Conservation (phyloP, 2,797 vertebrate species). For the Nothura maculosa region DNA sequence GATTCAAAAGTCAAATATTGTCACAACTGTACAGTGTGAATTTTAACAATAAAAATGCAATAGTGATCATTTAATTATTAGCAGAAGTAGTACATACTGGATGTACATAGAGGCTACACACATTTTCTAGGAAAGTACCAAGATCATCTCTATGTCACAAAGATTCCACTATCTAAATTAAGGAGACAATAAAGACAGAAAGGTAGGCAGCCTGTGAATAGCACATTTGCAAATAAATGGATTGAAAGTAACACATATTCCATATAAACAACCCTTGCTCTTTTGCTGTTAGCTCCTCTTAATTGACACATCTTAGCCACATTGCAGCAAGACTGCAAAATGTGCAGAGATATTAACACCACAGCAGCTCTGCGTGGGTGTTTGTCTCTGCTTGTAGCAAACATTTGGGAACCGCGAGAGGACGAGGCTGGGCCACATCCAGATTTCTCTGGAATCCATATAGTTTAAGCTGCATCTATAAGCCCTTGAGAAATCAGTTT, state of each 20-base stretch:
- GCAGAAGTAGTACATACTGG: neutral
- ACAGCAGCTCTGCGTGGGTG: neutral
- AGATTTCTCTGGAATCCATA: neutral
- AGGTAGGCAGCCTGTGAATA: neutral
- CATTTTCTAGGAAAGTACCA: neutral
- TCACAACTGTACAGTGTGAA: neutral
- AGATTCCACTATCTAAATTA: neutral
- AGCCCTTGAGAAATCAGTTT: neutral
- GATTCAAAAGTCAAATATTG: neutral
- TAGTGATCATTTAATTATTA: neutral
- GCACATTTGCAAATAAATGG: slow-evolving; percentile 10
- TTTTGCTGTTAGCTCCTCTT: slow-evolving; percentile 5
- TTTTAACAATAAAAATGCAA: neutral
- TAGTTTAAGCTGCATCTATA: neutral
- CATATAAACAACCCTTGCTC: neutral
- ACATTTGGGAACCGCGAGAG: neutral
- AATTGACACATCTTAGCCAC: slow-evolving; percentile 4
- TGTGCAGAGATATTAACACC: neutral
- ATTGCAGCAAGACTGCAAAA: neutral
- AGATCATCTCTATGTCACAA: neutral
- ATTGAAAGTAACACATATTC: neutral
- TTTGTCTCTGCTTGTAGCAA: slow-evolving; percentile 1
- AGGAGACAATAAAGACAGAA: neutral
- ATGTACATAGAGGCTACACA: neutral
- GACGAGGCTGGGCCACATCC: neutral